Evolutionary conservation across 1,140 invertebrate species (phyloP), one percentile per base, ranked within the genome.

Genomic region (Solenopsis invicta): DNA sequence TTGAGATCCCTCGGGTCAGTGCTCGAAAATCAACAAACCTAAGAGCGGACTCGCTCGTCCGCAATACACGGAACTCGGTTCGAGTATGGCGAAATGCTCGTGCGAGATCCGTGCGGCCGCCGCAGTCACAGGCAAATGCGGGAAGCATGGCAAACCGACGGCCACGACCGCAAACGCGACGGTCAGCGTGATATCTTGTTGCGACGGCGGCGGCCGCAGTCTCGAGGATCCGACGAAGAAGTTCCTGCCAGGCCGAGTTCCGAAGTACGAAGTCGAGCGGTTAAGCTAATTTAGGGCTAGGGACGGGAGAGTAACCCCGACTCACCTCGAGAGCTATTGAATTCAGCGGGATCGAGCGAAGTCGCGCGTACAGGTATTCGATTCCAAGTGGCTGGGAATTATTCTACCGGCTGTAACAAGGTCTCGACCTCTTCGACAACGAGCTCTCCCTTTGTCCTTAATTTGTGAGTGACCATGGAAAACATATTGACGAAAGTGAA

Each of bases 141-240:
- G 54, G 29, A 61, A 37, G 4, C 52, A 82, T 62, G 66, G 66
- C 67, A 86, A 86, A 71, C 85, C 77, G 54, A 82, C 66, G 59
- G 54, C 66, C 34, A 82, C 21, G 85, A 86, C 78, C 85, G 84
- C 87, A 89, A 67, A 84, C 78, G 74, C 69, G 87, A 84, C 62
- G 87, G 84, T 90, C 86, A 74, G 84, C 37, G 52, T 72, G 52
- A 82, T 82, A 82, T 82, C 54, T 82, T 61, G 80, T 74, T 72
- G 41, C 54, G 64, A 82, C 66, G 78, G 50, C 45, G 34, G 21
- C 24, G 34, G 21, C 29, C 50, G 21, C 66, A 74, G 67, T 61
- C 69, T 74, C 52, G 67, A 82, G 80, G 54, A 82, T 54, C 24
- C 77, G 64, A 56, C 78, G 78, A 71, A 84, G 80, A 84, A 84